Evolutionary conservation across 2,113 vertebrate species (phyloP).

Genomic region (Mastomys natalensis): DNA sequence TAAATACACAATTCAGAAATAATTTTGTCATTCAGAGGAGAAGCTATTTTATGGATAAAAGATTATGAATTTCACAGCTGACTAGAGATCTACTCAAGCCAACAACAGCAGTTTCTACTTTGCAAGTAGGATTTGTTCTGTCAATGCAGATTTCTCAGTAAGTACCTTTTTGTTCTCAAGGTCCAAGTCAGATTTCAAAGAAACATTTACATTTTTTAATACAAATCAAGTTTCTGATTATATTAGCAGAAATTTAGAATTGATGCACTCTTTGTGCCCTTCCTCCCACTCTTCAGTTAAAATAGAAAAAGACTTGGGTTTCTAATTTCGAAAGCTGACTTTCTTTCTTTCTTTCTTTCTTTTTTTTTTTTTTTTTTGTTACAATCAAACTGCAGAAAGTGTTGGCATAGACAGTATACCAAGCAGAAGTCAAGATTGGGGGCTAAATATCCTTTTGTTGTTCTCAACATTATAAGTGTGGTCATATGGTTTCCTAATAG

Average conservation of each 20-base stretch:
- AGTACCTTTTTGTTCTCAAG: conserved; percentile 63
- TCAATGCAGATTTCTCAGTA: conserved; percentile 67
- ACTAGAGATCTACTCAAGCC: conserved; percentile 76
- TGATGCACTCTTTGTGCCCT: conserved; percentile 13
- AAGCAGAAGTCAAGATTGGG: background rate
- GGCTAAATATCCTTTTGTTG: background rate
- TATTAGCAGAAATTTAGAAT: conserved; percentile 59
- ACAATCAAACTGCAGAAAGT: conserved; percentile 48
- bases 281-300: conserved; percentile 23
- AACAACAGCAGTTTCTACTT: conserved; percentile 65
- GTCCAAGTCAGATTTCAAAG: conserved; percentile 67
- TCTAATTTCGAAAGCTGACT: conserved; percentile 33
- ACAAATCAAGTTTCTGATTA: conserved; percentile 71
- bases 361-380: too few relatives aligned
- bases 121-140: conserved; percentile 71
- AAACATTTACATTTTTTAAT: conserved; percentile 77
- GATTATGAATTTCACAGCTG: conserved; percentile 80
- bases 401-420: background rate
- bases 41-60: conserved; percentile 76
- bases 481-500: conserved; percentile 23
- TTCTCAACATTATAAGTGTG: background rate
- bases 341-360: background rate
- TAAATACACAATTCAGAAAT: conserved; percentile 65
- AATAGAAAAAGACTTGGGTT: conserved; percentile 29
- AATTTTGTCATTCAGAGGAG: conserved; percentile 68